Base-by-base conservation (phyloP, 2,797 vertebrate genomes). In the Phrynocephalus vlangalii region DNA sequence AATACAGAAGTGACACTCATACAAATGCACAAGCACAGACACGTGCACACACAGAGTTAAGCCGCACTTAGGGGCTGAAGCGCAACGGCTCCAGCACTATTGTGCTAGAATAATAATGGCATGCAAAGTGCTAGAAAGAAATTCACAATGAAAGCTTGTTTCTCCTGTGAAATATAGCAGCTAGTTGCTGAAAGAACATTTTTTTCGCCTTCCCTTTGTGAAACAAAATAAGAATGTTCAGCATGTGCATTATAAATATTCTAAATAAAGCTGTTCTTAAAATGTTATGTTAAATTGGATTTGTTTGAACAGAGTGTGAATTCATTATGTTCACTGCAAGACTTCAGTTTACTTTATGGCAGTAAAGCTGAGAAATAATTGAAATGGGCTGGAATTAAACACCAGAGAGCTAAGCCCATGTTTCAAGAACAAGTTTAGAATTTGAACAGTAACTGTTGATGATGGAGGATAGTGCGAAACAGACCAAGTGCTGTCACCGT, bases 311-410 rank as follows among this genome's bases (percentile, higher is more conserved):
- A 93, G 92, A 90, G 91, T 72, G 93, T 86, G 89, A 28, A 83
- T 90, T 86, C 5, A 16, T 93, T 94, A 88, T 83, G 24, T 79
- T 94, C 56, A n/a, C 3, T 91, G 88, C 85, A 94, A 94, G 72
- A 72, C 75, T 93, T 95, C 76, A 87, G 63, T 81, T 92, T 92
- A 91, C 89, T 95, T 20, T 87, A 63, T 82, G 83, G 90, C 85
- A 92, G 94, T n/a, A 91, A 92, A 94, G 87, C 88, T 90, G 90
- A 93, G 93, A 92, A 94, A 92, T 93, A 94, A 95, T 89, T 91
- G 89, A 91, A 90, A 50, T 68, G 83, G 87, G 84, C 48, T 88
- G 86, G 79, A 90, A 91, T 91, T 93, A 93, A 95, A 92, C 84
- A 88, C 20, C 84, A 90, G 76, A 91, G 67, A 91, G 90, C 44